Conservation (phyloP, 2,113 vertebrate genomes). For the Buteo buteo region DNA sequence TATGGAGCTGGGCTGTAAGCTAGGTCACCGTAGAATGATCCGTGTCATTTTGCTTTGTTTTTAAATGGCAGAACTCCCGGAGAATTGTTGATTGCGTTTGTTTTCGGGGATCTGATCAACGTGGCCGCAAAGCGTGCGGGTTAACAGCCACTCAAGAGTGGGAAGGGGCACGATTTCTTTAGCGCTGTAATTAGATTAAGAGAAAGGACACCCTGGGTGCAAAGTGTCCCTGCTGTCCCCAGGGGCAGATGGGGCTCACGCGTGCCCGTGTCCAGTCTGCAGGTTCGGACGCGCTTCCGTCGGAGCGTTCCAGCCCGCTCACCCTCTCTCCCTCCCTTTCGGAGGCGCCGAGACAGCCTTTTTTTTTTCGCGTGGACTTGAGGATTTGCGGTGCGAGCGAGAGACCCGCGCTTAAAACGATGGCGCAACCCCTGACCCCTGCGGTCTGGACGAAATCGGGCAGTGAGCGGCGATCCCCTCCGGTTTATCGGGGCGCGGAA, state of each 20-base stretch:
- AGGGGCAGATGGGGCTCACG: background rate
- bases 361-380: rapidly evolving
- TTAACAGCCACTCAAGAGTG: rapidly evolving
- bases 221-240: background rate
- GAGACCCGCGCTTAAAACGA: rapidly evolving
- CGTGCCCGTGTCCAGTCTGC: background rate
- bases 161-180: background rate
- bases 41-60: background rate
- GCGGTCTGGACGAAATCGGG: rapidly evolving
- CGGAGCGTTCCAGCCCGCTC: rapidly evolving
- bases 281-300: rapidly evolving
- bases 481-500: background rate
- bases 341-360: rapidly evolving
- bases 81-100: background rate
- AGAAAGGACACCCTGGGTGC: rapidly evolving
- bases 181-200: background rate
- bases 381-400: background rate
- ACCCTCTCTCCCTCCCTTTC: background rate
- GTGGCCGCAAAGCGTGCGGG: rapidly evolving
- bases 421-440: rapidly evolving
- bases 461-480: background rate
- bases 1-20: background rate
- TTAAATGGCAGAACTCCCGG: rapidly evolving
- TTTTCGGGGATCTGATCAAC: background rate
- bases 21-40: background rate